Evolutionary conservation across 2,888 invertebrate species (phyloP), one percentile per base, ranked within the genome.

Genomic region (Lordiphosa fenestrarum): DNA sequence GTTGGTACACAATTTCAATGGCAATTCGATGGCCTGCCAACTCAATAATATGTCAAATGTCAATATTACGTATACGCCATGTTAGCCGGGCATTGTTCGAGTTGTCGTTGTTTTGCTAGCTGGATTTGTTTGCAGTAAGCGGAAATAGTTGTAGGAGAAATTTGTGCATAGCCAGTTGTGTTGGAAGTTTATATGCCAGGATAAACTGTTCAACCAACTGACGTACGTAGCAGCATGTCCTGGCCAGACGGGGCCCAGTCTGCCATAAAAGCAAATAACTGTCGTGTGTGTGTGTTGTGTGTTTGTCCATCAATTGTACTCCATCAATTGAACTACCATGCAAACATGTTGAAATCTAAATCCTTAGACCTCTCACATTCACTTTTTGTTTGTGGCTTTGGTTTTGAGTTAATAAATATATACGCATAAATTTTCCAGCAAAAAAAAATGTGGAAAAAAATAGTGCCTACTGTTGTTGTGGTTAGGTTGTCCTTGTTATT

Each of bases 221-320:
- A 75, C 77, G 73, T 67, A 70, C 73, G 55, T 35, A 55, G 63
- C 73, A 68, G 63, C 73, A 68, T 80, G 80, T 75, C 72, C 80
- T 38, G 38, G 6, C 23, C 50, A 51, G 33, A 49, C 59, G 54
- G 44, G 58, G 58, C 62, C 36, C 65, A 46, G 62, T 63, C 65
- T 82, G 74, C 63, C 76, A 80, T 77, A 80, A 83, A 83, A 83
- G 77, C 77, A 83, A 80, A 83, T 83, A 83, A 66, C 70, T 83
- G 81, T 80, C 81, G 30, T 37, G 25, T 54, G 13, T 49, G 48
- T 41, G 38, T 33, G 46, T 63, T 30, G 7, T 47, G 36, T 63
- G 65, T 63, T 63, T 63, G 66, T 63, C 65, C 63, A 63, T 63
- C 63, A 63, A 63, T 64, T 63, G 63, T 56, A 50, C 63, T 65